Evolutionary conservation across 92 coral and sea anemone genomes (phyloP), one percentile per base, ranked within the genome.

Genomic region (Paragorgia papillata): DNA sequence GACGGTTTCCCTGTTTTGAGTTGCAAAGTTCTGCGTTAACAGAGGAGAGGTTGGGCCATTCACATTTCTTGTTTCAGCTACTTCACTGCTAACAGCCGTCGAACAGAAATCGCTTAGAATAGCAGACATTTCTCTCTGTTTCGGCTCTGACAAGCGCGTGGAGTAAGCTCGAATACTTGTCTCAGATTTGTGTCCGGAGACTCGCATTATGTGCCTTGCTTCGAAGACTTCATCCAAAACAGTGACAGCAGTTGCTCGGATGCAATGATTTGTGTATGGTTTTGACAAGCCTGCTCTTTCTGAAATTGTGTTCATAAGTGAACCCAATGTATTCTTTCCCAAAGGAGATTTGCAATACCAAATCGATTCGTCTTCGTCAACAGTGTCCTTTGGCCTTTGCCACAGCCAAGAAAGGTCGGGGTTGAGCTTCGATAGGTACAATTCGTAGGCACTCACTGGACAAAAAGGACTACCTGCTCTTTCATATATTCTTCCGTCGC

Each of bases 281-380:
- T 77, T 71, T 56, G 87, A 87, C 27, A 82, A 57, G 24, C 59
- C 71, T 80, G 80, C 88, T 84, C 79, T 84, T 79, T 30, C 26
- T 10, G 84, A 85, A 27, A 80, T 39, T 12, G 3, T 51, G 31
- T 75, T 85, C 83, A 75, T 81, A 69, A 68, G 76, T 26, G 76
- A 76, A 33, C 81, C 81, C 43, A 82, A 86, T 14, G 24, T 7
- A 28, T 74, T 66, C 49, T 74, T 67, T 28, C 86, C 89, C 13
- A 80, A 37, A 17, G 76, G 74, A 64, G 69, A 44, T 51, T 79
- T 79, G 54, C 55, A 48, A 66, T 80, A 85, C 77, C 82, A 85
- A 40, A 80, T 39, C 43, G 44, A 37, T 18, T 62, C 80, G 34
- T 66, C 39, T 33, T 27, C 39, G 19, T 35, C 46, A 20, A 49